Conservation (phyloP, 2,888 invertebrate species). For the Tetranychus piercei region DNA sequence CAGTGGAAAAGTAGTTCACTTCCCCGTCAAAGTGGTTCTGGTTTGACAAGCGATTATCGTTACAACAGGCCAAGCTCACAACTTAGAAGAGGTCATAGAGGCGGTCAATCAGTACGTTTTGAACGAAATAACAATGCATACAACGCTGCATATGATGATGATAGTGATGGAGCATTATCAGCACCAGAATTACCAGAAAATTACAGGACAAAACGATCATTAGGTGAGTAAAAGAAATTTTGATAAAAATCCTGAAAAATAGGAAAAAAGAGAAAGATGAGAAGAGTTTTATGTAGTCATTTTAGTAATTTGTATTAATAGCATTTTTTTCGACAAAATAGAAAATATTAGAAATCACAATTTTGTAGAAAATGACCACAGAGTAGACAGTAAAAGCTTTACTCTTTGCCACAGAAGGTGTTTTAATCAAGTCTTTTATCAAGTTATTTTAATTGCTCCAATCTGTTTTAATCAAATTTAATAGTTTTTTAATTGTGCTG, state of each 20-base stretch:
- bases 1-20: constrained; percentile 20
- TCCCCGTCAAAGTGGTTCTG: constrained; percentile 15
- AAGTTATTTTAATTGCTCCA: too few relatives aligned
- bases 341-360: too few relatives aligned
- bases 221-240: constrained; percentile 6
- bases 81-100: constrained; percentile 31
- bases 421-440: too few relatives aligned
- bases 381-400: too few relatives aligned
- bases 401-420: too few relatives aligned
- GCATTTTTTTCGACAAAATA: background rate
- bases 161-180: constrained; percentile 57
- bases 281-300: background rate
- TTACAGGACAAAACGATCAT: background rate
- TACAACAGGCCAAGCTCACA: background rate
- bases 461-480: too few relatives aligned
- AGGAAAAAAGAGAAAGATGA: background rate
- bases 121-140: constrained; percentile 33
- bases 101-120: constrained; percentile 30
- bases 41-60: background rate
- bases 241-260: background rate
- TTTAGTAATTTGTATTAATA: background rate
- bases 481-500: too few relatives aligned
- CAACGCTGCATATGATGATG: constrained; percentile 45
- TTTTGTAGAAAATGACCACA: too few relatives aligned
- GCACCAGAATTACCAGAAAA: constrained; percentile 53